Evolutionary conservation across 2,797 vertebrate species (phyloP), one percentile per base, ranked within the genome.

Genomic region (Psittacula echo): DNA sequence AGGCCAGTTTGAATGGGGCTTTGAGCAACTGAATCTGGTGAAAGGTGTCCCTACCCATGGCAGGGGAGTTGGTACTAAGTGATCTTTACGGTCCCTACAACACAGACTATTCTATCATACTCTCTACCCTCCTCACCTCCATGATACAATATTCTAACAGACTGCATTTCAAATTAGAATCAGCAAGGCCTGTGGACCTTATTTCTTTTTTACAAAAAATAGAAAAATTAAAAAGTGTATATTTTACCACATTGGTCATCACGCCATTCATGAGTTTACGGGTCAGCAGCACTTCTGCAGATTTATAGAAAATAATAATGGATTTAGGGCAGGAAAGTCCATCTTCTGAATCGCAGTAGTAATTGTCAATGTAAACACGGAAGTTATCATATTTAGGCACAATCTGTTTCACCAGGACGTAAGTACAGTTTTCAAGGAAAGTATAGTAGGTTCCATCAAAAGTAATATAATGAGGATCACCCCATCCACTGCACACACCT

Each of bases 401-500:
- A 2, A 98, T 97, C 95, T 98, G 97, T 87, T 98, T 97, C 91
- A 98, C 97, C 74, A 98, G 94, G 62, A 98, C 97, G 0, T 98
- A 98, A 6, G 98, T 98, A 92, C 98, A 98, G 85, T 98, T 98
- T 94, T 98, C 97, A 92, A 98, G 95, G 96, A 98, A 98, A 11
- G 97, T 98, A 37, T 98, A 98, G 88, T 98, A 98, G 20, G 23
- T 97, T 90, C 98, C 98, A 34, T 98, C 98, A 29, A 98, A 98
- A 22, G 98, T 98, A 89, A 98, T 94, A 70, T 98, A 98, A 93
- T 98, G 98, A 30, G 97, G 98, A 87, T 98, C 98, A 13, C 98
- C 98, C 98, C 98, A 98, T 90, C 98, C 98, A 18, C 97, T 98
- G 89, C 98, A 98, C 42, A 98, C 97, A 91, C 98, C 98, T 98